Percentiles rank a stretch among this genome's conserved stretches.
Evolutionary conservation across 1,140 invertebrate genomes (phyloP).

Genomic region (Oncopodura yosiiana): DNA sequence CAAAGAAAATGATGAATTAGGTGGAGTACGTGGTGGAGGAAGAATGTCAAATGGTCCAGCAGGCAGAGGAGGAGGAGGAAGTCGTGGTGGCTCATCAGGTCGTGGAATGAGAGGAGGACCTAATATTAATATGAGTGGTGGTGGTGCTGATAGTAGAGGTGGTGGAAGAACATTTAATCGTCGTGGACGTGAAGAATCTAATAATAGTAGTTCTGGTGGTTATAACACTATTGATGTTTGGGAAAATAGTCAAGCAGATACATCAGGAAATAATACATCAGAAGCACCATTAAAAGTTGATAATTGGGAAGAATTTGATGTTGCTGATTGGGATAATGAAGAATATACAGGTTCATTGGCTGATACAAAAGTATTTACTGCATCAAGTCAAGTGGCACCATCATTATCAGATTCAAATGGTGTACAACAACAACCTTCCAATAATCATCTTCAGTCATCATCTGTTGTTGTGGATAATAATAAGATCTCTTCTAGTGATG

Average conservation of each 20-base stretch:
- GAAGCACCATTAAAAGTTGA: slow-evolving; percentile 35
- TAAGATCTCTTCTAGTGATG: slow-evolving; percentile 22
- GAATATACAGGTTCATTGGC: slow-evolving; percentile 84
- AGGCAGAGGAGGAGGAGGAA: slow-evolving; percentile 45
- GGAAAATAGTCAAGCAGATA: slow-evolving; percentile 36
- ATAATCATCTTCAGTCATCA: slow-evolving; percentile 20
- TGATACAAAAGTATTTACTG: slow-evolving; percentile 89
- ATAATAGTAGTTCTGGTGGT: too few relatives aligned
- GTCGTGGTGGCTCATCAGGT: too few relatives aligned
- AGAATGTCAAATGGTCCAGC: slow-evolving; percentile 38
- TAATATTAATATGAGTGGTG: slow-evolving; percentile 44
- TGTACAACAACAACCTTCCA: slow-evolving; percentile 11
- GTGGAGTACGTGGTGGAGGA: slow-evolving; percentile 40
- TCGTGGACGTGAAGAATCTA: slow-evolving; percentile 27
- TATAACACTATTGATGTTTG: slow-evolving; percentile 33
- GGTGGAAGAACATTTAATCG: slow-evolving; percentile 29
- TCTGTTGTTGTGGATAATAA: background rate
- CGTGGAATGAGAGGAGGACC: slow-evolving; percentile 38
- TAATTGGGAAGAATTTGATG: slow-evolving; percentile 35
- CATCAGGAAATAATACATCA: slow-evolving; percentile 12
- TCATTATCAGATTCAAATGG: slow-evolving; percentile 32
- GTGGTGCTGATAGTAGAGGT: slow-evolving; percentile 41
- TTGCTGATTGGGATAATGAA: slow-evolving; percentile 83
- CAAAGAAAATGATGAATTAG: slow-evolving; percentile 51
- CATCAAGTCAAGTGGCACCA: slow-evolving; percentile 45